These are phyloP conservation scores for Spicauda simplicius DNA, from an alignment of 2,888 invertebrate genomes.

Conservation along the genomic window DNA sequence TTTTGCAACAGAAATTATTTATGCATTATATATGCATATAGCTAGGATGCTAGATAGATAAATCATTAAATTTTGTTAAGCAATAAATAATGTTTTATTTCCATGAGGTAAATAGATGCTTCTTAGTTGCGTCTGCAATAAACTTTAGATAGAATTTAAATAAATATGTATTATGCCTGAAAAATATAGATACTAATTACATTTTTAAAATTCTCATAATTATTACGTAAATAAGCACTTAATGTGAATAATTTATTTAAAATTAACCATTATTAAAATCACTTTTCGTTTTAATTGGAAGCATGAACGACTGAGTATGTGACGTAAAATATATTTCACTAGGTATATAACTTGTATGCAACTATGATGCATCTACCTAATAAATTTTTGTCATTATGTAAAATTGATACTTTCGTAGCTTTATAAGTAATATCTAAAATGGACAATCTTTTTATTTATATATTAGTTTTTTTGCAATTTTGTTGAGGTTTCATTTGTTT, in stretches of 20 bases:
- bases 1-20: constrained; percentile 22
- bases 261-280: background rate
- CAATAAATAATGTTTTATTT: constrained; percentile 44
- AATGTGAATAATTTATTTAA: background rate
- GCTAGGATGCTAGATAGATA: constrained; percentile 46
- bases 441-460: background rate
- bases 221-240: background rate
- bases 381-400: constrained; percentile 29
- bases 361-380: constrained; percentile 34
- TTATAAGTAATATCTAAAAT: background rate
- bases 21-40: constrained; percentile 42
- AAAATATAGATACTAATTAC: constrained; percentile 25
- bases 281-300: constrained; percentile 18
- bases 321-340: constrained; percentile 21
- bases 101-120: constrained; percentile 31
- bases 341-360: constrained; percentile 19
- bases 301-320: constrained; percentile 34
- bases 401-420: constrained; percentile 4
- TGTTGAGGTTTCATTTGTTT: background rate
- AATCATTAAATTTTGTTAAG: constrained; percentile 57
- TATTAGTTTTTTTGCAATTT: constrained; percentile 1
- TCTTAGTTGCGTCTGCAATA: constrained; percentile 40
- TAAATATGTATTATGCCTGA: constrained; percentile 10
- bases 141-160: constrained; percentile 32
- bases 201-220: background rate